Evolutionary conservation across 2,797 vertebrate genomes (phyloP).

Genomic region (Nothura maculosa): DNA sequence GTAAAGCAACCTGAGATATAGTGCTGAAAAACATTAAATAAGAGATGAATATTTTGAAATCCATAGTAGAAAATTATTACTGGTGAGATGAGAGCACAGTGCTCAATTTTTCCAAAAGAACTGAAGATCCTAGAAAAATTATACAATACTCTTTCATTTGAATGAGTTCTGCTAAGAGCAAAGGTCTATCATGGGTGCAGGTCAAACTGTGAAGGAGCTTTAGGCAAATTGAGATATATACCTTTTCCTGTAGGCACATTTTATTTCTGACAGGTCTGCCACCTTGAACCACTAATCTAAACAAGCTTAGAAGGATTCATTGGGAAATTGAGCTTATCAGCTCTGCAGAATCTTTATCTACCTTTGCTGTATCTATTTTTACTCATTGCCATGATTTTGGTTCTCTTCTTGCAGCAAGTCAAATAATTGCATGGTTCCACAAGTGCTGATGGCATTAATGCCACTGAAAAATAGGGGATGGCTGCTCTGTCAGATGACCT

Average conservation of each 20-base stretch:
- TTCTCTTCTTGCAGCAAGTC: neutral
- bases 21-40: neutral
- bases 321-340: slow-evolving; percentile 10
- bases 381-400: neutral
- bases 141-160: neutral
- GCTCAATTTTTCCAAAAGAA: neutral
- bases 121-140: neutral
- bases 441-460: slow-evolving; percentile 4
- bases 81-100: neutral
- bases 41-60: neutral
- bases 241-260: neutral
- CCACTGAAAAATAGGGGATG: neutral
- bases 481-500: slow-evolving; percentile 49
- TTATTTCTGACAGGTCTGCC: slow-evolving; percentile 9
- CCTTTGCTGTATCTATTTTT: slow-evolving; percentile 27
- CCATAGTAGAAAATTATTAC: accelerated
- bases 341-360: slow-evolving; percentile 3
- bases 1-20: neutral
- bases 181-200: neutral
- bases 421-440: slow-evolving; percentile 13
- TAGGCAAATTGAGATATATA: neutral
- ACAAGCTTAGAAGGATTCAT: neutral
- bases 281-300: neutral
- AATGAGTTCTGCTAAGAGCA: neutral
- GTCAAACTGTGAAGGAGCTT: neutral